These are phyloP conservation scores for Leptinotarsa tumamoca DNA, from an alignment of 2,888 invertebrate species.

Conservation along the genomic window DNA sequence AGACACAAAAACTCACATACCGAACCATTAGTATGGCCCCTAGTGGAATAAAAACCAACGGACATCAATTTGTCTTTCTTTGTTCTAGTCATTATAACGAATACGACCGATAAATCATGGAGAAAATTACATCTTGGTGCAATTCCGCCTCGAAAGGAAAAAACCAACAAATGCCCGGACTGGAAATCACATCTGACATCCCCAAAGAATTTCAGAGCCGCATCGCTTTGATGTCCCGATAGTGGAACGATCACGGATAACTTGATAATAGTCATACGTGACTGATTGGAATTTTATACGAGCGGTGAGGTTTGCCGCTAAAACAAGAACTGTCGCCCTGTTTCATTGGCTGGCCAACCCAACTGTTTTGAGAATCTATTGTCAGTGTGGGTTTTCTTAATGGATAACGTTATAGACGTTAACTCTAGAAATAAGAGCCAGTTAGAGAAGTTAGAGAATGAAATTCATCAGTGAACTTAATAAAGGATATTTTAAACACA, in stretches of 20 bases:
- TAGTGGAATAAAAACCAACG: neutral
- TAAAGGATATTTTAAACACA: too few species aligned
- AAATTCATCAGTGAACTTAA: too few species aligned
- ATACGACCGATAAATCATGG: slow-evolving; percentile 30
- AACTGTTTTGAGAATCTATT: too few species aligned
- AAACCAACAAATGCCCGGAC: slow-evolving; percentile 26
- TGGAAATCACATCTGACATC: slow-evolving; percentile 14
- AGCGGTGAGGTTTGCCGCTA: too few species aligned
- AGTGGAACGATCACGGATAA: neutral
- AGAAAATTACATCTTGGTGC: slow-evolving; percentile 24
- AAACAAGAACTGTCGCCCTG: too few species aligned
- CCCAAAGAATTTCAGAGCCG: slow-evolving; percentile 7
- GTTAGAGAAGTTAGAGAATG: too few species aligned
- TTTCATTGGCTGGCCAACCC: too few species aligned
- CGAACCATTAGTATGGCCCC: slow-evolving; percentile 5
- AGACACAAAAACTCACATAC: slow-evolving; percentile 1
- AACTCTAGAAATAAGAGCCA: too few species aligned
- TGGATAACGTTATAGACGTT: too few species aligned
- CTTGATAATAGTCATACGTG: too few species aligned
- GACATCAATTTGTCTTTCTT: slow-evolving; percentile 27
- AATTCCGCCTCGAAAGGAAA: slow-evolving; percentile 20
- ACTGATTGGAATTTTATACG: too few species aligned
- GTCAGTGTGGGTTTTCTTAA: too few species aligned
- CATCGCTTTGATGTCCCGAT: neutral
- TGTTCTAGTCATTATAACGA: slow-evolving; percentile 27